phyloP scores from a whole-genome alignment of 2,888 invertebrate species.

The Clusia tigrina region DNA sequence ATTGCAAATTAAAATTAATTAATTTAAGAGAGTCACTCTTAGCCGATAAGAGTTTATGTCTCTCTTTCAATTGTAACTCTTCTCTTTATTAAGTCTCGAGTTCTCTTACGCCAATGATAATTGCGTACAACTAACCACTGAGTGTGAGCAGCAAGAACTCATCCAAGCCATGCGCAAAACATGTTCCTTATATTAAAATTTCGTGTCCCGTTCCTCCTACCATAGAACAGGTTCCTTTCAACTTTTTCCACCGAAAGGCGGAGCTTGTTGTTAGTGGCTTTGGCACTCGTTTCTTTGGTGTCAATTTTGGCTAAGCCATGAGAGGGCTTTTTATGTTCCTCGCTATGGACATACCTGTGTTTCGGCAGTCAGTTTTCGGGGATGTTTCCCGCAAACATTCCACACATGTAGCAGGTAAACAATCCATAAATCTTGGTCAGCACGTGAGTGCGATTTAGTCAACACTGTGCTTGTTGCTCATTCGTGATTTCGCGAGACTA shows the following conservation, averaged over 20 bases:
- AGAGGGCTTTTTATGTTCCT: slow-evolving; percentile 16
- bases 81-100: neutral
- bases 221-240: slow-evolving; percentile 29
- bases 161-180: slow-evolving; percentile 56
- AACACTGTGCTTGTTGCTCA: slow-evolving; percentile 52
- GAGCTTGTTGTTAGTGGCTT: slow-evolving; percentile 49
- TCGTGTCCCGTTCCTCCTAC: slow-evolving; percentile 44
- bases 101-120: slow-evolving; percentile 17
- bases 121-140: too few relatives aligned
- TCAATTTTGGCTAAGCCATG: slow-evolving; percentile 19
- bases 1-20: too few relatives aligned
- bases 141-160: slow-evolving; percentile 36
- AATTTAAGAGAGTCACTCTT: too few relatives aligned
- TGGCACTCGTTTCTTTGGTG: slow-evolving; percentile 13
- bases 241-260: slow-evolving; percentile 45
- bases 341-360: slow-evolving; percentile 4
- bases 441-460: slow-evolving; percentile 44
- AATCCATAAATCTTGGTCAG: slow-evolving; percentile 55
- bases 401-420: slow-evolving; percentile 55
- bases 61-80: neutral
- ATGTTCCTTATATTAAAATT: slow-evolving; percentile 53
- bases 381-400: slow-evolving; percentile 42
- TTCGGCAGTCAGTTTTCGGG: slow-evolving; percentile 35
- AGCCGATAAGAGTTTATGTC: too few relatives aligned
- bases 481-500: slow-evolving; percentile 52